These are phyloP conservation scores for Meliscaeva auricollis DNA, from an alignment of 2,888 invertebrate species.

Conservation along the genomic window DNA sequence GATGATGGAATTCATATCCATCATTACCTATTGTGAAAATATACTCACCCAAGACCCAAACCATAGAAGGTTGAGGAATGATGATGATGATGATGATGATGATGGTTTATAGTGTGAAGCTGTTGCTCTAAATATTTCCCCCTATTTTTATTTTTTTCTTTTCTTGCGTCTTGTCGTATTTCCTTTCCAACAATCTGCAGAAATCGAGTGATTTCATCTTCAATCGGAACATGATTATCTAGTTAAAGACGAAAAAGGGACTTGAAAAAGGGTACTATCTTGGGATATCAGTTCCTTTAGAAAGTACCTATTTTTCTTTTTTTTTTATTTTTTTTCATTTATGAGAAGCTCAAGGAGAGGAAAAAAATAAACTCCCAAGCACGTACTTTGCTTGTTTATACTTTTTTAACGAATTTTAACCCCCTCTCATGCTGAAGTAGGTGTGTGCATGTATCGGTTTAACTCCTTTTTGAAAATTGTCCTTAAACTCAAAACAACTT, in stretches of 20 bases:
- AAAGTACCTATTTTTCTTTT: neutral
- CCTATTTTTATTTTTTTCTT: neutral
- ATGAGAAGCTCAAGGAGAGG: neutral
- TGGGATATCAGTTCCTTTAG: slow-evolving; percentile 23
- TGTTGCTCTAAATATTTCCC: neutral
- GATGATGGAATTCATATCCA: slow-evolving; percentile 2
- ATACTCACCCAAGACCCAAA: neutral
- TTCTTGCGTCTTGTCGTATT: neutral
- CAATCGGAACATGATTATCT: slow-evolving; percentile 41
- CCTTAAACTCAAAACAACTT: slow-evolving; percentile 9
- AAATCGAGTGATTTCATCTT: slow-evolving; percentile 46
- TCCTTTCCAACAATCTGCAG: neutral
- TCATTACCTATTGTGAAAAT: neutral
- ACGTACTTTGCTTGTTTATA: slow-evolving; percentile 37
- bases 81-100: neutral
- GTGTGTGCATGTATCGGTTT: slow-evolving; percentile 7
- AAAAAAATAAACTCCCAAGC: slow-evolving; percentile 10
- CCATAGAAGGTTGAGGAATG: neutral
- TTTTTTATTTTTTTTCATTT: neutral
- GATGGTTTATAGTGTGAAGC: neutral
- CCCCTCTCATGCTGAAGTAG: neutral
- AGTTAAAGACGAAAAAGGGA: slow-evolving; percentile 18
- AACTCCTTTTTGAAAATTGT: slow-evolving; percentile 13
- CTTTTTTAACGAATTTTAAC: slow-evolving; percentile 20
- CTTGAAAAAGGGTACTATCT: slow-evolving; percentile 18